Evolutionary conservation across 2,888 invertebrate genomes (phyloP).

Genomic region (Glaucopsyche alexis): DNA sequence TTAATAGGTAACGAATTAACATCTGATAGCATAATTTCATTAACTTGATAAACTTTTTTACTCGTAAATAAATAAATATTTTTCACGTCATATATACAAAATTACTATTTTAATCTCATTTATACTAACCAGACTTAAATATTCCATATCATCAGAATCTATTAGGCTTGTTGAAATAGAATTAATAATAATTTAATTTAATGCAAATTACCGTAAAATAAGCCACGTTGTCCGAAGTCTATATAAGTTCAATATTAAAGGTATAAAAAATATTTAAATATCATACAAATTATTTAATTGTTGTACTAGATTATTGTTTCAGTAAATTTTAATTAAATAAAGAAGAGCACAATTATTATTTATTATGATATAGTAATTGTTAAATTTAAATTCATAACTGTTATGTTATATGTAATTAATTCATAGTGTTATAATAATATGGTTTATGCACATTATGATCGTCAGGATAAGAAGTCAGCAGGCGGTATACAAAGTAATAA

Average conservation of each 20-base stretch:
- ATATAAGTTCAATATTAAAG: not conserved
- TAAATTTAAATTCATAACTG: not conserved
- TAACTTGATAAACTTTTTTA: too few relatives aligned
- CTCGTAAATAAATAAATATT: too few relatives aligned
- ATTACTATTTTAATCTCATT: too few relatives aligned
- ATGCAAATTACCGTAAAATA: not conserved
- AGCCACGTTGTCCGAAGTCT: not conserved
- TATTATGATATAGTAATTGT: not conserved
- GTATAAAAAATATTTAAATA: not conserved
- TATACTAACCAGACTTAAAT: too few relatives aligned
- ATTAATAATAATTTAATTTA: not conserved
- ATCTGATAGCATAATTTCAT: too few relatives aligned
- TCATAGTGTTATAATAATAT: not conserved
- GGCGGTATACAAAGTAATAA: not conserved
- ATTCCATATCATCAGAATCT: not conserved
- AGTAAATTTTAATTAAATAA: conserved; percentile 1
- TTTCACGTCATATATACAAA: too few relatives aligned
- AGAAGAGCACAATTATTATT: not conserved
- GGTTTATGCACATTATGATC: not conserved
- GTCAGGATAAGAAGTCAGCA: not conserved
- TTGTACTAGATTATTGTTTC: not conserved
- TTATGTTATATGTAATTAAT: not conserved
- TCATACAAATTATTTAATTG: conserved; percentile 10
- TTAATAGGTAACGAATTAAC: too few relatives aligned
- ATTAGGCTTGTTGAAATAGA: too few relatives aligned